Percentiles rank a stretch among this genome's conserved stretches.
Conservation (phyloP, 2,888 invertebrate species). For the Agrochola lota region DNA sequence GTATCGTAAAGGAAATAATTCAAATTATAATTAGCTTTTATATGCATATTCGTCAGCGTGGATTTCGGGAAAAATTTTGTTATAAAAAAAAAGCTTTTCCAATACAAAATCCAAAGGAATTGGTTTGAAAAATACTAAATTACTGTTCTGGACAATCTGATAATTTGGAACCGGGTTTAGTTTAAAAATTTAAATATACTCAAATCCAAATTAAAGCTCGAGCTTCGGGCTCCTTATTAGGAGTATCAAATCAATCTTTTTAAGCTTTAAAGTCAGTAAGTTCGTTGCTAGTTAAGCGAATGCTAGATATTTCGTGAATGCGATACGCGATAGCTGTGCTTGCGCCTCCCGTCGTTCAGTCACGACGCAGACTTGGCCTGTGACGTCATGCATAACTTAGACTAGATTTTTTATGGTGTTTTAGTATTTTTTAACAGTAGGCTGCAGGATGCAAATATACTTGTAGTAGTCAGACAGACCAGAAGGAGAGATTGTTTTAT, state of each 20-base stretch:
- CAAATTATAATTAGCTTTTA: not conserved
- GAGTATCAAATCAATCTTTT: constrained; percentile 53
- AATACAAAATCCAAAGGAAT: not conserved
- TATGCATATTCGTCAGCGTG: fast-evolving
- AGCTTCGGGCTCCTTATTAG: constrained; percentile 27
- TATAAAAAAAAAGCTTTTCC: no score
- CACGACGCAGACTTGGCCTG: constrained; percentile 63
- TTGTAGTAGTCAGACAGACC: no score
- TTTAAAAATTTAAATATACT: not conserved
- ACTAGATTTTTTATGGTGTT: constrained; percentile 4
- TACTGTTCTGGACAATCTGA: not conserved
- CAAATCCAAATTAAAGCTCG: not conserved
- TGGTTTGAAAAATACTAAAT: not conserved
- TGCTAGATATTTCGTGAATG: constrained; percentile 63
- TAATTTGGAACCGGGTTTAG: not conserved
- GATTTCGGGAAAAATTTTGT: not conserved
- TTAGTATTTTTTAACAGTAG: not conserved
- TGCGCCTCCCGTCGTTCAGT: constrained; percentile 58
- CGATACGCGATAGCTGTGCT: constrained; percentile 59
- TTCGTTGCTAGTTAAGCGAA: constrained; percentile 62
- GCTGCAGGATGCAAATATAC: not conserved
- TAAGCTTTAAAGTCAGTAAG: constrained; percentile 23
- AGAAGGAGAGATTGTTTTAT: not conserved
- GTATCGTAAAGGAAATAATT: not conserved
- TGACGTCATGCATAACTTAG: constrained; percentile 67